These are phyloP conservation scores for Plutella xylostella DNA, from an alignment of 2,888 invertebrate genomes.

Conservation along the genomic window DNA sequence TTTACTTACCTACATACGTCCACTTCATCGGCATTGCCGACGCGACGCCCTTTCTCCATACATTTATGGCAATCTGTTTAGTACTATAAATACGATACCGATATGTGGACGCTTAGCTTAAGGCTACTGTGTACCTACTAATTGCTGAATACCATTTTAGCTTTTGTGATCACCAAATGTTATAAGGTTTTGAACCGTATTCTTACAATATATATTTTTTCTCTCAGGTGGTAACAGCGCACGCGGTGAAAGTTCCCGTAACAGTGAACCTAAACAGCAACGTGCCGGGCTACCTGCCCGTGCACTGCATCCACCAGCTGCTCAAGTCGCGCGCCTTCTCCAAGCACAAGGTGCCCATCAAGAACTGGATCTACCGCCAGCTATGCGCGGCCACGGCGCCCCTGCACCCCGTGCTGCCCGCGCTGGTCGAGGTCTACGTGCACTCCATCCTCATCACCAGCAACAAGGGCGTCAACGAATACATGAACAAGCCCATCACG, in stretches of 20 bases:
- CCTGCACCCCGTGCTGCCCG: slow-evolving; percentile 92
- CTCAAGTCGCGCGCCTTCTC: slow-evolving; percentile 94
- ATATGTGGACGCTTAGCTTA: not conserved
- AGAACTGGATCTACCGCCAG: slow-evolving; percentile 96
- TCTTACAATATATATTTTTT: slow-evolving; percentile 5
- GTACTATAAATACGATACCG: not conserved
- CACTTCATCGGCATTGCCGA: too few species aligned
- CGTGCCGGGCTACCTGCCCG: slow-evolving; percentile 91
- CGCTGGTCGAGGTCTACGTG: slow-evolving; percentile 94
- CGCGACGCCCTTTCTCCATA: not conserved
- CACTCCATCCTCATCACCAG: slow-evolving; percentile 86
- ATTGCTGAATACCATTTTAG: not conserved
- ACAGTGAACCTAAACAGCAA: slow-evolving; percentile 89
- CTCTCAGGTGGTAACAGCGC: slow-evolving; percentile 85
- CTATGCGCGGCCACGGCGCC: slow-evolving; percentile 91
- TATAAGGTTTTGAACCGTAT: not conserved
- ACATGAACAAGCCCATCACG: slow-evolving; percentile 90
- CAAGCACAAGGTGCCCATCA: slow-evolving; percentile 95
- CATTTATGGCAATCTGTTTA: not conserved
- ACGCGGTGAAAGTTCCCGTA: slow-evolving; percentile 96
- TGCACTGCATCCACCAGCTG: slow-evolving; percentile 96
- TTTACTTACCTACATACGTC: too few species aligned
- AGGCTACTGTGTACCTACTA: not conserved
- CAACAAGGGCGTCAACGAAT: slow-evolving; percentile 75
- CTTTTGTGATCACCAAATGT: not conserved